These are phyloP conservation scores for Manacus vitellinus DNA, from an alignment of 2,113 vertebrate genomes.

Conservation along the genomic window DNA sequence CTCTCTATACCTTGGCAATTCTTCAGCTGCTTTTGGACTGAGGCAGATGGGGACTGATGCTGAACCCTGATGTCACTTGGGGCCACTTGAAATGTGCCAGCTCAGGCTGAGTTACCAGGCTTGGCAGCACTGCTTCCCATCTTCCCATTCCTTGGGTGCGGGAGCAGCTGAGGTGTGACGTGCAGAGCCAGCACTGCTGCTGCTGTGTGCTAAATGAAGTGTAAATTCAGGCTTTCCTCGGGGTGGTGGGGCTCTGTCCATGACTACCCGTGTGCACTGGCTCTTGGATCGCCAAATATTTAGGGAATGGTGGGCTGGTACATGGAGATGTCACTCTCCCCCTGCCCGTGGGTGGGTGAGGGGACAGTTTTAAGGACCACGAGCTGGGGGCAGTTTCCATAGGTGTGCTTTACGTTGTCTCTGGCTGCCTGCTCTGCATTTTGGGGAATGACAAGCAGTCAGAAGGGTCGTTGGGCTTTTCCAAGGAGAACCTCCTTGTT, in stretches of 20 bases:
- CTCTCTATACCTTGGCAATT: background rate
- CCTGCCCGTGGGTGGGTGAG: rapidly evolving
- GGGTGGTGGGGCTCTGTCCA: background rate
- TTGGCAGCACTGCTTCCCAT: background rate
- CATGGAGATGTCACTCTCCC: background rate
- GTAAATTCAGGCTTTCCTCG: background rate
- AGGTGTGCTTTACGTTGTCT: rapidly evolving
- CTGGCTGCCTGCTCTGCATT: rapidly evolving
- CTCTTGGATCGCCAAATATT: background rate
- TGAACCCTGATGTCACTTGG: background rate
- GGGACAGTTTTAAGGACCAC: rapidly evolving
- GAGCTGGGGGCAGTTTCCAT: background rate
- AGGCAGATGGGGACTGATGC: background rate
- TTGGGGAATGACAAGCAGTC: too few relatives aligned
- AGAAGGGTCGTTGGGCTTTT: rapidly evolving
- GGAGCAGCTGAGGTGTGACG: background rate
- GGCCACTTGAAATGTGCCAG: background rate
- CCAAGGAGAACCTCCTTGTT: rapidly evolving
- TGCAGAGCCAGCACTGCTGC: background rate
- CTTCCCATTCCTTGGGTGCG: background rate
- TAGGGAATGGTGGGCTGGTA: background rate
- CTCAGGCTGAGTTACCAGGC: background rate
- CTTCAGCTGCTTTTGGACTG: background rate
- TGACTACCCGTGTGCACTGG: rapidly evolving
- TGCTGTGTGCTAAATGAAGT: background rate